phyloP scores from a whole-genome alignment of 2,797 vertebrate genomes.

The Podarcis lilfordi region DNA sequence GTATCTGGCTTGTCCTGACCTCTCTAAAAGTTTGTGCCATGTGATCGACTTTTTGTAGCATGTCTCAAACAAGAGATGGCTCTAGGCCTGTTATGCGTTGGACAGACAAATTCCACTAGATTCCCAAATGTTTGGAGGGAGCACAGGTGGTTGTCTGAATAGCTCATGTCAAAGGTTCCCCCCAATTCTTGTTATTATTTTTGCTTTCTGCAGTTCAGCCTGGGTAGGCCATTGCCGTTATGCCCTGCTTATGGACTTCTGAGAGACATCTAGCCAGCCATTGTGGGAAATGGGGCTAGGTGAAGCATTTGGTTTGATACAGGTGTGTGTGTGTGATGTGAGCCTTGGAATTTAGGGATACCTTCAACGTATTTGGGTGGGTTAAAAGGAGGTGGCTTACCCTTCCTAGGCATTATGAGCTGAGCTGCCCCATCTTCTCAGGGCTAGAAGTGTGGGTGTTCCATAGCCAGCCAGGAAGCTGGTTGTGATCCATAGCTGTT shows the following conservation, averaged over 20 bases:
- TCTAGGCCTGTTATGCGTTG: neutral
- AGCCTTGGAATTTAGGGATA: neutral
- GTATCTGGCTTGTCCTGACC: slow-evolving; percentile 44
- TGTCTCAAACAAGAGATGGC: neutral
- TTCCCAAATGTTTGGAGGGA: neutral
- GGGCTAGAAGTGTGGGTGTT: slow-evolving; percentile 40
- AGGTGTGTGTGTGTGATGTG: neutral
- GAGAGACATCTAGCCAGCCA: neutral
- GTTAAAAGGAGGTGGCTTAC: neutral
- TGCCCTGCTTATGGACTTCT: neutral
- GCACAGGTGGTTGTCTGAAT: neutral
- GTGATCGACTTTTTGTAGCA: slow-evolving; percentile 54
- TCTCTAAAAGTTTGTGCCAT: slow-evolving; percentile 48
- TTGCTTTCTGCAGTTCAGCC: neutral
- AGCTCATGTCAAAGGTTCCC: neutral
- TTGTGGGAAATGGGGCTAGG: neutral
- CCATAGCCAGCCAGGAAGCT: slow-evolving; percentile 39
- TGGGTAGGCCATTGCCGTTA: neutral
- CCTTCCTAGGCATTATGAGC: neutral
- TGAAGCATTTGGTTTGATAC: neutral
- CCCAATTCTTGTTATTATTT: neutral
- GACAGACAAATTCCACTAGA: neutral
- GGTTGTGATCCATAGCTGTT: slow-evolving; percentile 39
- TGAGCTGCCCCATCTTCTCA: slow-evolving; percentile 14
- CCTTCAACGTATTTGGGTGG: neutral